Conservation (phyloP, 2,113 vertebrate species). For the Toxotes chatareus region DNA sequence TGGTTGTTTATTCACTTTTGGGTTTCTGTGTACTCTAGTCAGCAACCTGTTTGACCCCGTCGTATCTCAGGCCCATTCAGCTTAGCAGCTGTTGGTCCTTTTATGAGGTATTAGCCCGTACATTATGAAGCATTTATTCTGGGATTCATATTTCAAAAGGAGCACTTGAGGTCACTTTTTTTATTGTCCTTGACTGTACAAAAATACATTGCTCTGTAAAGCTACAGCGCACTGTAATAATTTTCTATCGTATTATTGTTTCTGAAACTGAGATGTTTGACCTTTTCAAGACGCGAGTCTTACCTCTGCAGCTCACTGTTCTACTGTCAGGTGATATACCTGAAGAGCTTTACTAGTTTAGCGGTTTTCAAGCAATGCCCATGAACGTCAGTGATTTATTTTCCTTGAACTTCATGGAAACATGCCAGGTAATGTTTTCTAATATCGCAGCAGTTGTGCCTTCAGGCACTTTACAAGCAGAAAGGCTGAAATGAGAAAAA, state of each 20-base stretch:
- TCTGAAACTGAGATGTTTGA: slow-evolving; percentile 53
- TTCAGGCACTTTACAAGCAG: slow-evolving; percentile 51
- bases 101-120: slow-evolving; percentile 70
- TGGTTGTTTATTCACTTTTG: slow-evolving; percentile 78
- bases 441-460: slow-evolving; percentile 50
- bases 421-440: slow-evolving; percentile 68
- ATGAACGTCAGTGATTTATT: slow-evolving; percentile 72
- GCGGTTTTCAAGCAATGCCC: slow-evolving; percentile 49
- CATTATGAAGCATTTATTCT: slow-evolving; percentile 72
- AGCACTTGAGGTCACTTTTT: slow-evolving; percentile 50
- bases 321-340: slow-evolving; percentile 48
- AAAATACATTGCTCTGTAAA: slow-evolving; percentile 35
- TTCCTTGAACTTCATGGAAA: slow-evolving; percentile 56
- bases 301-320: slow-evolving; percentile 2
- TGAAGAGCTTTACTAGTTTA: slow-evolving; percentile 46
- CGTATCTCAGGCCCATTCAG: slow-evolving; percentile 43
- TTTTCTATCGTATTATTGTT: slow-evolving; percentile 24
- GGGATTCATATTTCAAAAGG: slow-evolving; percentile 75
- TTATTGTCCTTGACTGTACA: slow-evolving; percentile 36
- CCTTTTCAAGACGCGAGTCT: slow-evolving; percentile 51
- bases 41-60: slow-evolving; percentile 71
- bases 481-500: slow-evolving; percentile 43
- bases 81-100: slow-evolving; percentile 76
- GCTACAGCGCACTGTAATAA: background rate
- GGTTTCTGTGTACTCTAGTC: slow-evolving; percentile 70